phyloP scores from a whole-genome alignment of 53 echinoderm and acorn worm species.

The Zoroaster sp. region DNA sequence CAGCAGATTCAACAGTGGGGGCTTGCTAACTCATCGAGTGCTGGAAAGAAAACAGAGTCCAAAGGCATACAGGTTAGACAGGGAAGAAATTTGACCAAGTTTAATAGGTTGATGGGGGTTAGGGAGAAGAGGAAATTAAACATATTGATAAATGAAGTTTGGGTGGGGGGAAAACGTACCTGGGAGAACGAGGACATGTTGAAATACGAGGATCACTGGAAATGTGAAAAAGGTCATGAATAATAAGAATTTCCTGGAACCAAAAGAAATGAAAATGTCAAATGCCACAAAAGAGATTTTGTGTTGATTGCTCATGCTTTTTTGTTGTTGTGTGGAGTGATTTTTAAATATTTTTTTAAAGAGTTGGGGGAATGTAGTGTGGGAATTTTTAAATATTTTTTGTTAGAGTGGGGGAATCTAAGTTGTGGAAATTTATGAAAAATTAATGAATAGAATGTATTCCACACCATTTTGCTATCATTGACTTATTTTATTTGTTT shows the following conservation, averaged over 20 bases:
- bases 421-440: too few species aligned
- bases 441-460: neutral
- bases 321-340: neutral
- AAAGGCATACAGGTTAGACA: slow-evolving; percentile 23
- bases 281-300: neutral
- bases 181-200: neutral
- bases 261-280: neutral
- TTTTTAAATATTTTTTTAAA: neutral
- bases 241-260: neutral
- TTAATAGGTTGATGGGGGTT: neutral
- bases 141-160: neutral
- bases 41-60: neutral
- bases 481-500: too few species aligned
- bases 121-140: neutral
- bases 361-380: neutral
- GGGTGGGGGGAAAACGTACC: neutral
- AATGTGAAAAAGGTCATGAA: neutral
- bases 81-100: neutral
- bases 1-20: slow-evolving; percentile 44
- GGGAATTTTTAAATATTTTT: neutral
- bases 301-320: neutral
- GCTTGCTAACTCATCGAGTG: neutral
- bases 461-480: too few species aligned
- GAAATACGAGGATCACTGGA: neutral
- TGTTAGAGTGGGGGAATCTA: too few species aligned